Evolutionary conservation across 2,113 vertebrate genomes (phyloP).

Genomic region (Syngnathoides biaculeatus): DNA sequence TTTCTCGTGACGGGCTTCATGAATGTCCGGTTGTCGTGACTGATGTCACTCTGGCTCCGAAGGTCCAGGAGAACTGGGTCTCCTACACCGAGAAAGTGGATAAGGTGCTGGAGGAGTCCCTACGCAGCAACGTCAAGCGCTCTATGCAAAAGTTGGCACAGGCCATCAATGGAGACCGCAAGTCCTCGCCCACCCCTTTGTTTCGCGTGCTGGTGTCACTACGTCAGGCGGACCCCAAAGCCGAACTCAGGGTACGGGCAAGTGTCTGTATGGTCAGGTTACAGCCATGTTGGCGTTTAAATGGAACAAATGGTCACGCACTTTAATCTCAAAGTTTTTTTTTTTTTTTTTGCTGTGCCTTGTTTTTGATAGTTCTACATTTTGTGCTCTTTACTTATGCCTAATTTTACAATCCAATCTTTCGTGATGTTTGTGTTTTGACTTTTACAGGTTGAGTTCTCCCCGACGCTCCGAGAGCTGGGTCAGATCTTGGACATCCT

Average conservation of each 20-base stretch:
- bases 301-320: background rate
- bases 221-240: conserved; percentile 48
- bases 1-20: background rate
- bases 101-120: conserved; percentile 77
- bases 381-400: background rate
- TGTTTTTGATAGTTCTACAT: background rate
- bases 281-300: background rate
- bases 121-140: conserved; percentile 76
- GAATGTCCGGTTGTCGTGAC: background rate
- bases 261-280: background rate
- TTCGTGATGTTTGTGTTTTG: conserved; percentile 4
- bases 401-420: background rate
- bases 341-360: background rate
- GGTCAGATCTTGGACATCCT: conserved; percentile 54
- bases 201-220: conserved; percentile 80
- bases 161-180: conserved; percentile 78
- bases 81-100: conserved; percentile 76
- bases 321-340: background rate
- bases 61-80: conserved; percentile 84
- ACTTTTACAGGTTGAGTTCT: conserved; percentile 77
- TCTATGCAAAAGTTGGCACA: conserved; percentile 81
- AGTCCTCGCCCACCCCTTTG: conserved; percentile 65
- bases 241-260: conserved; percentile 67
- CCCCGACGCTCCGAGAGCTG: conserved; percentile 75
- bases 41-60: conserved; percentile 1